Conservation (phyloP, 1,140 invertebrate species). For the Drosophila pandora region DNA sequence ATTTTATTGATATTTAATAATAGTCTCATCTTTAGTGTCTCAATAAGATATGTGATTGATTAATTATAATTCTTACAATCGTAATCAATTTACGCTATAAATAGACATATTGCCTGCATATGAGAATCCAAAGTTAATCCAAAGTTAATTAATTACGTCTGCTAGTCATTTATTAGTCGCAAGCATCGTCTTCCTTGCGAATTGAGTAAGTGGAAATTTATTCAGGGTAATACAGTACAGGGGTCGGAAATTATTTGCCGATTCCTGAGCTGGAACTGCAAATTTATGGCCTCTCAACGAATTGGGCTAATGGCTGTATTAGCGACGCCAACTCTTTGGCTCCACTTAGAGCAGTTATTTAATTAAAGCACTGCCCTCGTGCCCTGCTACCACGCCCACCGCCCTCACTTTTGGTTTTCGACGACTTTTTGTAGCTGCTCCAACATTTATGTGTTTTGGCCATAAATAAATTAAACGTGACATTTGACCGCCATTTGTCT, state of each 20-base stretch:
- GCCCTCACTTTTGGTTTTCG: conserved; percentile 7
- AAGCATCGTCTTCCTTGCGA: conserved; percentile 12
- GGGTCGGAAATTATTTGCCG: conserved; percentile 28
- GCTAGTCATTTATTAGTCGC: conserved; percentile 25
- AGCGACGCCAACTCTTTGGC: conserved; percentile 71
- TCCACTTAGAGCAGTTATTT: conserved; percentile 76
- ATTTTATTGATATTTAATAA: no score
- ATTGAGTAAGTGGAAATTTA: conserved; percentile 14
- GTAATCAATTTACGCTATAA: neutral
- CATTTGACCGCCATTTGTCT: conserved; percentile 80
- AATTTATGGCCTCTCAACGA: conserved; percentile 71
- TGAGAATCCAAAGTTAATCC: conserved; percentile 14
- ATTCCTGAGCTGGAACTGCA: conserved; percentile 24
- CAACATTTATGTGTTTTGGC: conserved; percentile 26
- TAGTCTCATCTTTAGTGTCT: no score
- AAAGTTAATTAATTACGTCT: conserved; percentile 29
- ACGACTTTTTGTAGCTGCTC: neutral
- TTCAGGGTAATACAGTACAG: conserved; percentile 1
- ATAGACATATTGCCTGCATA: conserved; percentile 17
- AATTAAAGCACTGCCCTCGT: conserved; percentile 57
- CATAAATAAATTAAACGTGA: conserved; percentile 81
- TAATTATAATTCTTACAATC: no score
- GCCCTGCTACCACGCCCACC: conserved; percentile 2
- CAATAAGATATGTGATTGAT: no score
- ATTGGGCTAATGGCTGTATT: conserved; percentile 76